Base-by-base conservation (phyloP, 1,140 invertebrate genomes). In the Saccostrea glomerata region DNA sequence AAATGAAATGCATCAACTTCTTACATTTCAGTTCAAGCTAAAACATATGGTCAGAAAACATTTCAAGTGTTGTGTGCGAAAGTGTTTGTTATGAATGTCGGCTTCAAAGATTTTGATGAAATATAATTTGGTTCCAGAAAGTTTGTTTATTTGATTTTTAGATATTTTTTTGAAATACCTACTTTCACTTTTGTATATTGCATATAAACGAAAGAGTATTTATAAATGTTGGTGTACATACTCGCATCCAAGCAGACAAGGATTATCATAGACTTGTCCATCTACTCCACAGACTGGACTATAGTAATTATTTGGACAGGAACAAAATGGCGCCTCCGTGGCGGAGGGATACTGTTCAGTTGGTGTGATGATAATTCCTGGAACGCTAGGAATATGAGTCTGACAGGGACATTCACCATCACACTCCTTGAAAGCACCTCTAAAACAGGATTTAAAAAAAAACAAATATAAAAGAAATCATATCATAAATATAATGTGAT, bases 201-300 rank as follows among this genome's bases (percentile, higher is more conserved):
- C 2, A 73, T n/a, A 70, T 20, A 47, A 25, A 11, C 12, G 20
- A 73, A 23, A 60, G 20, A 0, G 20, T n/a, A 36, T 36, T 36
- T 36, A 47, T 47, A 60, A 9, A 84, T 54, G 15, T 60, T 60
- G 17, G 3, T 63, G 47, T 11, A 86, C 88, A 36, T 84, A 89
- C 88, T 86, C 88, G 82, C 88, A 89, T 20, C 23, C 12, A 63
- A 82, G 77, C 7, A 84, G 47, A 73, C 88, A 89, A 9, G 40
- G 60, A 40, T 86, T 89, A 25, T 86, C 82, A 20, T 89, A 89
- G 17, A 84, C 83, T 40, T 89, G 85, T 36, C 88, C 88, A 25
- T 89, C 88, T 47, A 86, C 88, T 60, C 88, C 88, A 56, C 88
- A 89, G 3, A 89, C 88, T 40, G 88, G 88, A 11, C 83, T 36